Conservation (phyloP, 2,113 vertebrate species). For the Struthio camelus region DNA sequence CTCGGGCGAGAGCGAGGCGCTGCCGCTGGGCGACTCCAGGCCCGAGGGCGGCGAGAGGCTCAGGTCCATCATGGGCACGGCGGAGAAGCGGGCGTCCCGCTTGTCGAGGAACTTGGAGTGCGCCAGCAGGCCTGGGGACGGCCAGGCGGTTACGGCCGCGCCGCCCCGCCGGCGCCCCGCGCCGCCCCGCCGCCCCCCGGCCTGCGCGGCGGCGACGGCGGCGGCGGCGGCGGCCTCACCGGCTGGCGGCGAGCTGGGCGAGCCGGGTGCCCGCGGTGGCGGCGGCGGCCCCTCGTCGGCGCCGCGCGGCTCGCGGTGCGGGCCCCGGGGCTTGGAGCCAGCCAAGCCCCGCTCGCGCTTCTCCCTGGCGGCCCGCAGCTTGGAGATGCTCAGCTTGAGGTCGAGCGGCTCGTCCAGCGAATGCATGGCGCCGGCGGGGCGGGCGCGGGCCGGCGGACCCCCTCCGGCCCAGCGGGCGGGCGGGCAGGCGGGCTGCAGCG, state of each 20-base stretch:
- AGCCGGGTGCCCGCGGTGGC: slow-evolving; percentile 73
- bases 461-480: neutral
- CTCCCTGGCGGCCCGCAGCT: slow-evolving; percentile 78
- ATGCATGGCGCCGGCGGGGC: slow-evolving; percentile 80
- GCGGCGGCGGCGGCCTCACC: slow-evolving; percentile 78
- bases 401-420: slow-evolving; percentile 96
- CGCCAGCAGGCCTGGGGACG: slow-evolving; percentile 70
- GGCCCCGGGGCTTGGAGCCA: slow-evolving; percentile 59
- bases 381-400: slow-evolving; percentile 90
- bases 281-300: slow-evolving; percentile 79
- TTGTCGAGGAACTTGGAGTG: slow-evolving; percentile 77
- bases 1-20: slow-evolving; percentile 85
- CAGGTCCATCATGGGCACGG: slow-evolving; percentile 88
- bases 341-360: slow-evolving; percentile 68
- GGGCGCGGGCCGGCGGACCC: neutral
- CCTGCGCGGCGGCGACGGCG: slow-evolving; percentile 72
- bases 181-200: slow-evolving; percentile 58
- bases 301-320: slow-evolving; percentile 74
- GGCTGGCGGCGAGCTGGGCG: slow-evolving; percentile 76
- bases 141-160: neutral
- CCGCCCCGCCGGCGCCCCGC: slow-evolving; percentile 77
- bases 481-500: neutral
- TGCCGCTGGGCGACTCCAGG: slow-evolving; percentile 77
- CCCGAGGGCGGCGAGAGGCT: slow-evolving; percentile 85
- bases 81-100: slow-evolving; percentile 76